Evolutionary conservation across 2,113 vertebrate species (phyloP), one percentile per base, ranked within the genome.

Genomic region (Rhabdomys dilectus): DNA sequence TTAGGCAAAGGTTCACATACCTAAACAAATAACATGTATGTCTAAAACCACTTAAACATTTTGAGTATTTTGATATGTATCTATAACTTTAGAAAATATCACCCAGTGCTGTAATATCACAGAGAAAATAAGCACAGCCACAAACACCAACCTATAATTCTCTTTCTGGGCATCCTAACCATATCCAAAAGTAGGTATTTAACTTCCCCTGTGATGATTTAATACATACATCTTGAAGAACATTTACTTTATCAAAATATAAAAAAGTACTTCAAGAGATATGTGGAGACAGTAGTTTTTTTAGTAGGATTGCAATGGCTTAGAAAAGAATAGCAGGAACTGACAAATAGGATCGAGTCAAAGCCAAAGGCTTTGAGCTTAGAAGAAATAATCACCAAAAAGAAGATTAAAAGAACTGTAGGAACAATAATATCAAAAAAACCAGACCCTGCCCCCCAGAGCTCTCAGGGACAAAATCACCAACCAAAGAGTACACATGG

Each of bases 191-290:
- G 7, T 73, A 76, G 51, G 3, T 48, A 60, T 19, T 91, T 82
- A 78, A 78, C 42, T 5, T 6, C 2, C 0, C 0, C 22, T 78
- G 1, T 60, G 51, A 60, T 45, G 4, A 22, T 92, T 80, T 17
- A 24, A 58, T 53, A 77, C 48, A 86, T 82, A 64, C 21, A 45
- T 77, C 36, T 45, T 62, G 84, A 87, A 34, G 2, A 88, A 81
- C 45, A 81, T 78, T 89, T 94, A 13, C 34, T 80, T 89, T 91
- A 78, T 48, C 72, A 39, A 82, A 88, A 21, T 36, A 64, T n/a
- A 73, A 13, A 26, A 56, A 58, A 75, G 22, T 17, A 76, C 5
- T 42, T 77, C 29, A 48, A 48, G 26, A 36, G 26, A 45, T 60
- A 60, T 12, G 10, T 8, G 11, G 31, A 76, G 5, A 11, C 26